These are phyloP conservation scores for Acrossocheilus fasciatus DNA, from an alignment of 2,797 vertebrate species.

Conservation along the genomic window DNA sequence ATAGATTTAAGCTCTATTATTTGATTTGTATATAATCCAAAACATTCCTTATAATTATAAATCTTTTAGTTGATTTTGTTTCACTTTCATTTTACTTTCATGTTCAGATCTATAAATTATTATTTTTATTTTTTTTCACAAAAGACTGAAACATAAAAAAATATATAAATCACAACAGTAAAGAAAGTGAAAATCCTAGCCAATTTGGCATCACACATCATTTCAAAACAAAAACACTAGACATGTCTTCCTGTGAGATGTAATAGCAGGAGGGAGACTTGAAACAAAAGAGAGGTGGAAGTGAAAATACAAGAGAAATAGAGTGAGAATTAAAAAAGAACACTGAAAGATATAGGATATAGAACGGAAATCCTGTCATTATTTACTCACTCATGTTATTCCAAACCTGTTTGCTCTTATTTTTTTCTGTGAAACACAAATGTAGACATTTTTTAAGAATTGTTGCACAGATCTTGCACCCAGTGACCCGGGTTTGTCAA, in stretches of 20 bases:
- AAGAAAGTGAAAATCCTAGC: not conserved
- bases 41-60: not conserved
- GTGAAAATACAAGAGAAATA: not conserved
- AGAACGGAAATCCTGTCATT: not conserved
- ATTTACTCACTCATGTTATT: not conserved
- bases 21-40: not conserved
- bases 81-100: not conserved
- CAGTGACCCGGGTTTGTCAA: not conserved
- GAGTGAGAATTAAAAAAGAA: not conserved
- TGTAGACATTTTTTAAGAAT: not conserved
- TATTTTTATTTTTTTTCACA: not conserved
- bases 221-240: not conserved
- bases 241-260: constrained; percentile 8
- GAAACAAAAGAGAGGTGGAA: not conserved
- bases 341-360: not conserved
- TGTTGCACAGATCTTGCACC: not conserved
- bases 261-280: constrained; percentile 8
- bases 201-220: not conserved
- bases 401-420: not conserved
- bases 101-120: not conserved
- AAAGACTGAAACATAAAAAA: constrained; percentile 1
- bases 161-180: not conserved
- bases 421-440: not conserved
- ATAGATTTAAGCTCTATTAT: too few species aligned
- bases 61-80: not conserved